Evolutionary conservation across 2,113 vertebrate genomes (phyloP).

Genomic region (Pseudonaja textilis): DNA sequence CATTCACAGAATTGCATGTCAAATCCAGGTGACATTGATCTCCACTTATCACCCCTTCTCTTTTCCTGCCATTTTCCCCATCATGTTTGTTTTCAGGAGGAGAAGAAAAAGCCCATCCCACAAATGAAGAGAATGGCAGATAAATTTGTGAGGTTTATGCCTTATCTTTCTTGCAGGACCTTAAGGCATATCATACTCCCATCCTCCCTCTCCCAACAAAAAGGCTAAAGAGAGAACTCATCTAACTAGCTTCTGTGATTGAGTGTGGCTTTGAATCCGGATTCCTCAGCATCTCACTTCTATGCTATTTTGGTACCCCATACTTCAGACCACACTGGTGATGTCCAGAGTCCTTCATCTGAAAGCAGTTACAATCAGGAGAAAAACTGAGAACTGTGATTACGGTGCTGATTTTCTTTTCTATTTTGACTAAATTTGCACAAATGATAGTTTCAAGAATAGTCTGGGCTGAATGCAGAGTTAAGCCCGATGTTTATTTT

Average conservation of each 20-base stretch:
- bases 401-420: not conserved
- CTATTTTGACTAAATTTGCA: not conserved
- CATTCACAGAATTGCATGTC: not conserved
- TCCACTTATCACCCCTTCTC: not conserved
- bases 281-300: not conserved
- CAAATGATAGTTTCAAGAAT: not conserved
- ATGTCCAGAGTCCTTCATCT: not conserved
- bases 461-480: not conserved
- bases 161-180: not conserved
- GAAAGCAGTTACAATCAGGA: not conserved
- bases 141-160: not conserved
- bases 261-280: not conserved
- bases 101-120: not conserved
- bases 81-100: not conserved
- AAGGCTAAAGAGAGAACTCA: not conserved
- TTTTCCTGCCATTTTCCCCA: not conserved
- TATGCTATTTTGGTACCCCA: not conserved
- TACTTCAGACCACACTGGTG: not conserved
- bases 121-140: not conserved
- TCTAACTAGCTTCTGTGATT: not conserved
- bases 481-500: not conserved
- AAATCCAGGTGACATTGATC: not conserved
- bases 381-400: not conserved
- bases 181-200: not conserved
- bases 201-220: not conserved